These are phyloP conservation scores for Clusia tigrina DNA, from an alignment of 2,888 invertebrate genomes.

Conservation along the genomic window DNA sequence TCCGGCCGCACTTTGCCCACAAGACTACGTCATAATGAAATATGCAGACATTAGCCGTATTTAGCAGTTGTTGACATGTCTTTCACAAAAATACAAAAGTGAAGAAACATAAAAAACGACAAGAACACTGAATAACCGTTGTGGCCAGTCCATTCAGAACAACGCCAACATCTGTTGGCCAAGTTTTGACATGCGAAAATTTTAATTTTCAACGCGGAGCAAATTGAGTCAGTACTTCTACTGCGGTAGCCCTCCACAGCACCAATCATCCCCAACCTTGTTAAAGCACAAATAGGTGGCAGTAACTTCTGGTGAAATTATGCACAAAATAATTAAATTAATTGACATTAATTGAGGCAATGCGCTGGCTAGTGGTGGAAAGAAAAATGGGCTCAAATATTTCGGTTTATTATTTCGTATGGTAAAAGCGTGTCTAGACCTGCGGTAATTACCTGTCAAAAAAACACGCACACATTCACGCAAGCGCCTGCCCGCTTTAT, in stretches of 20 bases:
- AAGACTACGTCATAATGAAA: background rate
- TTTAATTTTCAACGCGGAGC: background rate
- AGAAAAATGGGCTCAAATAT: no score
- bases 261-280: no score
- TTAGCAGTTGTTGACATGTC: slow-evolving; percentile 1
- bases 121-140: no score
- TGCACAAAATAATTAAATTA: background rate
- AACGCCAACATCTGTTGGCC: background rate
- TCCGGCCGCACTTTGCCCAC: background rate
- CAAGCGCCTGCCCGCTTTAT: background rate
- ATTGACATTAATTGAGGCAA: background rate
- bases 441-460: background rate
- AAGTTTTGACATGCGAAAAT: background rate
- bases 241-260: no score
- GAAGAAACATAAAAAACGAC: no score
- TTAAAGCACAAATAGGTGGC: background rate
- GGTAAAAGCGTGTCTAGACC: background rate
- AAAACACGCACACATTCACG: background rate
- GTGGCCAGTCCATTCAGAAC: background rate
- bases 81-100: no score
- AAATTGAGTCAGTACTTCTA: background rate
- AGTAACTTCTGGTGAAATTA: background rate
- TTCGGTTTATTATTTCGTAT: background rate
- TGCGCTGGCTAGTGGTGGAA: no score
- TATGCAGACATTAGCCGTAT: slow-evolving; percentile 2